phyloP scores from a whole-genome alignment of 2,888 invertebrate species.

The Orthosia gracilis region DNA sequence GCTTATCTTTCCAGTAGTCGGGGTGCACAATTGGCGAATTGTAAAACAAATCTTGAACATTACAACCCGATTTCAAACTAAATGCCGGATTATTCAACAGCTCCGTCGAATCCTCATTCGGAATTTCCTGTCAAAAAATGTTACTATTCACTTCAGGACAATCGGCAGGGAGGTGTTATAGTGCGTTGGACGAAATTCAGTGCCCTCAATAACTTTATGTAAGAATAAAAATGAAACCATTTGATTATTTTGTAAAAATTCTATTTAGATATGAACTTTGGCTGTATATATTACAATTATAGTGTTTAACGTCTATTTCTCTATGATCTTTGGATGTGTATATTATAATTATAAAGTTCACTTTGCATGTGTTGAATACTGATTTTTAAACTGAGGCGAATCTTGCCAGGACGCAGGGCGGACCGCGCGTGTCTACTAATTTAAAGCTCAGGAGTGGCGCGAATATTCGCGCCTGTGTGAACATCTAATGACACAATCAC shows the following conservation, averaged over 20 bases:
- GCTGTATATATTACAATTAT: conserved; percentile 26
- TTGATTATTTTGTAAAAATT: conserved; percentile 33
- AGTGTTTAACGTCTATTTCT: neutral
- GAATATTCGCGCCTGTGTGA: neutral
- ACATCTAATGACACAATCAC: neutral
- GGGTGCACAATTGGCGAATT: conserved; percentile 82
- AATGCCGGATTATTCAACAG: conserved; percentile 70
- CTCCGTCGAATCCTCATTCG: conserved; percentile 72
- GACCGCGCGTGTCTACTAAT: neutral
- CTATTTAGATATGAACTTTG: conserved; percentile 45
- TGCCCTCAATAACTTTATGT: conserved; percentile 35
- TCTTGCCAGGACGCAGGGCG: neutral
- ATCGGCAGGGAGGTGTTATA: conserved; percentile 64
- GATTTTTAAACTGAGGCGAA: conserved; percentile 21
- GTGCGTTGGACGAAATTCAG: conserved; percentile 87
- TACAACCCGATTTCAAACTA: conserved; percentile 53
- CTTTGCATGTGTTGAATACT: conserved; percentile 14
- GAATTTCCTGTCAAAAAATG: conserved; percentile 85
- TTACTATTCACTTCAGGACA: conserved; percentile 70
- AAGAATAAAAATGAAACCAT: conserved; percentile 59
- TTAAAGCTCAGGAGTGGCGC: neutral
- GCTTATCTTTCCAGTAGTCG: conserved; percentile 82
- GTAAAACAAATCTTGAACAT: conserved; percentile 78
- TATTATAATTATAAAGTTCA: conserved; percentile 46
- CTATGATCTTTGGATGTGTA: conserved; percentile 20